A percentile compares a stretch with the other conserved stretches of the same genome.
phyloP scores from a whole-genome alignment of 2,113 vertebrate species.

The Anarhynchus alexandrinus region DNA sequence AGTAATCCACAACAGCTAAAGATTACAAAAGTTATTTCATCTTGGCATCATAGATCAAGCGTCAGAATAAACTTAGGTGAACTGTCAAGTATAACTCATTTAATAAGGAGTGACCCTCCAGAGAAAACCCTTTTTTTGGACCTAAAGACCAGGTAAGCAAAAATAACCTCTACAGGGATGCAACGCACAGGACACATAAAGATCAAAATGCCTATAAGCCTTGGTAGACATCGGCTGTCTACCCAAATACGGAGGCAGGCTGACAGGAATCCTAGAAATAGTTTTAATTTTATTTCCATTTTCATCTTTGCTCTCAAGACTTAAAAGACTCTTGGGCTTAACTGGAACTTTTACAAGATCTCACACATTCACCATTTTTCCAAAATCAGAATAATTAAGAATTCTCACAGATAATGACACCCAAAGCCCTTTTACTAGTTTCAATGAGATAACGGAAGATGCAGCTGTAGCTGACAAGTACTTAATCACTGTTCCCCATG shows the following conservation, averaged over 20 bases:
- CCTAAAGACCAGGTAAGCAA: background rate
- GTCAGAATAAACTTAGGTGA: background rate
- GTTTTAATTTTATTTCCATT: background rate
- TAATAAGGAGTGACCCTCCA: background rate
- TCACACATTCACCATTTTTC: background rate
- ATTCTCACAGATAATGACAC: background rate
- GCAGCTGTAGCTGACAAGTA: background rate
- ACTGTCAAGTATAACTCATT: background rate
- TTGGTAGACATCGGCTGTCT: background rate
- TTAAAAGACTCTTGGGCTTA: background rate
- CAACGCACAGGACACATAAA: background rate
- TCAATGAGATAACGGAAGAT: background rate
- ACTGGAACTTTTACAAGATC: background rate
- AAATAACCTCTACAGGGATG: background rate
- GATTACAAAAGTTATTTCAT: background rate
- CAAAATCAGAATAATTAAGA: background rate
- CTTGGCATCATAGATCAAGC: background rate
- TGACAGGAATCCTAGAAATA: background rate
- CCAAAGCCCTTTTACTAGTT: background rate
- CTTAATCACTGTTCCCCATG: background rate
- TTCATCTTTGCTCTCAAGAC: background rate
- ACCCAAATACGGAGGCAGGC: background rate
- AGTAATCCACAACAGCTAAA: background rate
- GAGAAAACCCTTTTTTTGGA: background rate
- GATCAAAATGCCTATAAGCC: background rate